Percentiles rank a stretch among this genome's conserved stretches.
Conservation (phyloP, 2,113 vertebrate genomes). For the Cephalopterus ornatus region DNA sequence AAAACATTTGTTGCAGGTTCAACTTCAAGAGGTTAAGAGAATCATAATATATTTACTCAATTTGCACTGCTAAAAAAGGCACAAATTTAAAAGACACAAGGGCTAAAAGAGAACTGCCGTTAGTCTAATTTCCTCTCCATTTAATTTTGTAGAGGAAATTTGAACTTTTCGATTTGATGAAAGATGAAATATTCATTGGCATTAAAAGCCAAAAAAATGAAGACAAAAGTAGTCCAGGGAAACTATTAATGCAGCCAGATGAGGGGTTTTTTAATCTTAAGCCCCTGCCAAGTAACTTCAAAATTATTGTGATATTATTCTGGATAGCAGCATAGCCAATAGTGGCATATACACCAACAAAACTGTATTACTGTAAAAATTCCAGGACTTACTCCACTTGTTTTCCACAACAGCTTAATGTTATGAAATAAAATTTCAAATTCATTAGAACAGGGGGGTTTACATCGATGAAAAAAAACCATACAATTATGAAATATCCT, state of each 20-base stretch:
- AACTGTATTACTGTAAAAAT: background rate
- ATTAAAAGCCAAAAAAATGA: background rate
- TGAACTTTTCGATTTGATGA: background rate
- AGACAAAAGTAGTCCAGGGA: background rate
- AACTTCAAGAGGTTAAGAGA: background rate
- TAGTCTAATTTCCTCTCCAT: background rate
- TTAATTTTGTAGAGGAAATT: background rate
- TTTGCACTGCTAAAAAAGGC: background rate
- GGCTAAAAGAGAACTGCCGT: background rate
- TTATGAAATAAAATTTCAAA: conserved; percentile 25
- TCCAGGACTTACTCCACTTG: background rate
- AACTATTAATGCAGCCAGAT: background rate
- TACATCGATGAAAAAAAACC: conserved; percentile 50
- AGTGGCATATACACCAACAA: background rate
- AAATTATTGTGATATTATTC: background rate
- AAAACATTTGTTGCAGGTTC: background rate
- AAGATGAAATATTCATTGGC: background rate
- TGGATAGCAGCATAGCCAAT: background rate
- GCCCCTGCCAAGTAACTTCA: background rate
- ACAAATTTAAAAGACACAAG: background rate
- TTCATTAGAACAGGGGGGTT: background rate
- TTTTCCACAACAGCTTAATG: background rate
- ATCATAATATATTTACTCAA: background rate
- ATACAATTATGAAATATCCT: background rate
- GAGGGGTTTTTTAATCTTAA: background rate